Evolutionary conservation across 1,140 invertebrate genomes (phyloP).

Genomic region (Trichomalopsis sarcophagae): DNA sequence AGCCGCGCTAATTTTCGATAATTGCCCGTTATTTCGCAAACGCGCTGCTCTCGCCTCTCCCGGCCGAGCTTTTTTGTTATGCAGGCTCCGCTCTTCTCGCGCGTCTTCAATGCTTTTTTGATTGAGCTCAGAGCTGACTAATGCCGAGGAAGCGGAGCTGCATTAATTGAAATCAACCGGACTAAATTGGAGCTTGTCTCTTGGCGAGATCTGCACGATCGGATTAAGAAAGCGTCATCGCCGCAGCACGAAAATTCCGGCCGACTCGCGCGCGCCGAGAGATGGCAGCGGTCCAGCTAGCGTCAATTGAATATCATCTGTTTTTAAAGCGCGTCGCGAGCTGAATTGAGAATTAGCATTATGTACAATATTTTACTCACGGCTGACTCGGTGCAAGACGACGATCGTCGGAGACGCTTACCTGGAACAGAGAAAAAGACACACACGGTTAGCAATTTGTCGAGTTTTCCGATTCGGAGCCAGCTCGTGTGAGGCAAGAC

Average conservation of each 20-base stretch:
- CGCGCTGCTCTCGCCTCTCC: not conserved
- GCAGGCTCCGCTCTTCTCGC: not conserved
- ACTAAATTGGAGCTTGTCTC: conserved; percentile 10
- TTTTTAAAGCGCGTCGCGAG: not conserved
- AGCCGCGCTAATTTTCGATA: conserved; percentile 24
- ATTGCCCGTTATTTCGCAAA: conserved; percentile 32
- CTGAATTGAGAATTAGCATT: too few relatives aligned
- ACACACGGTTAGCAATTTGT: not conserved
- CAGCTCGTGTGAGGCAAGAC: conserved; percentile 1
- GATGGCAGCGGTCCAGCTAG: not conserved
- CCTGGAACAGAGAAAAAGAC: too few relatives aligned
- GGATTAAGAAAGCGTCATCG: not conserved
- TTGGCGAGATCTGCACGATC: not conserved
- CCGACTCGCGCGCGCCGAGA: not conserved
- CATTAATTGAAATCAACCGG: conserved; percentile 1
- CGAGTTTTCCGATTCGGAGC: not conserved
- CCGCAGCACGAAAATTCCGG: not conserved
- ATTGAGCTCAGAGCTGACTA: not conserved
- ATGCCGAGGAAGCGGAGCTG: not conserved
- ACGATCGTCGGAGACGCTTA: too few relatives aligned
- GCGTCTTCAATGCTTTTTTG: not conserved
- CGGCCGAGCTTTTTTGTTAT: not conserved
- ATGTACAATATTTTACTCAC: too few relatives aligned
- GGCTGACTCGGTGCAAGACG: too few relatives aligned
- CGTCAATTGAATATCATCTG: not conserved